These are phyloP conservation scores for Lochmaea capreae DNA, from an alignment of 2,888 invertebrate genomes.

Conservation along the genomic window DNA sequence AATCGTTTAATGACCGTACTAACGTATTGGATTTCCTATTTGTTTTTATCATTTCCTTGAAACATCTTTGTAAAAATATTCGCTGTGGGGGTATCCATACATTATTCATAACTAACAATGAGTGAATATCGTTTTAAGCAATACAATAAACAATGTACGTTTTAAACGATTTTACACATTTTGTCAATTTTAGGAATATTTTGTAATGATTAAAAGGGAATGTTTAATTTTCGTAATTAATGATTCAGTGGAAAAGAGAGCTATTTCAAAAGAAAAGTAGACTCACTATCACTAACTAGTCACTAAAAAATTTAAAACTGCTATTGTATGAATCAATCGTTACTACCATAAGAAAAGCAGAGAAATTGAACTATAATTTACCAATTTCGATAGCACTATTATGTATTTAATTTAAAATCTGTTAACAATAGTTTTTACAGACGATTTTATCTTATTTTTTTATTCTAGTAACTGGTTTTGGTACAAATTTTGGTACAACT, in stretches of 20 bases:
- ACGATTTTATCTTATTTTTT: not conserved
- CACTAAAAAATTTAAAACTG: no score
- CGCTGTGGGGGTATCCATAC: not conserved
- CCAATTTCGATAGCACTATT: no score
- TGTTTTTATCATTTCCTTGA: not conserved
- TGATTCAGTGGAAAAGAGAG: not conserved
- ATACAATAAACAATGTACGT: not conserved
- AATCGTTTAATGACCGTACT: not conserved
- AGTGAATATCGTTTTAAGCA: not conserved
- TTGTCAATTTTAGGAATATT: not conserved
- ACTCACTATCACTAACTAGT: not conserved
- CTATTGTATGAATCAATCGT: no score
- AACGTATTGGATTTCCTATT: not conserved
- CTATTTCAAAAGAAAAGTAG: not conserved
- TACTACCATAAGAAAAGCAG: no score
- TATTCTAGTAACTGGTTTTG: conserved; percentile 64
- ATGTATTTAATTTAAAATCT: not conserved
- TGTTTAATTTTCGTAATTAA: not conserved
- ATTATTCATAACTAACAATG: conserved; percentile 12
- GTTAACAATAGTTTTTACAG: not conserved
- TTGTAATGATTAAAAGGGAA: not conserved
- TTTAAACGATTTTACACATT: not conserved
- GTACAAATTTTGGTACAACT: conserved; percentile 55
- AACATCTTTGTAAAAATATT: conserved; percentile 9
- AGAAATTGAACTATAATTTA: no score